Percentiles rank a stretch among this genome's conserved stretches.
Evolutionary conservation across 1,140 invertebrate species (phyloP).

Genomic region (Pemphigus obesinymphae): DNA sequence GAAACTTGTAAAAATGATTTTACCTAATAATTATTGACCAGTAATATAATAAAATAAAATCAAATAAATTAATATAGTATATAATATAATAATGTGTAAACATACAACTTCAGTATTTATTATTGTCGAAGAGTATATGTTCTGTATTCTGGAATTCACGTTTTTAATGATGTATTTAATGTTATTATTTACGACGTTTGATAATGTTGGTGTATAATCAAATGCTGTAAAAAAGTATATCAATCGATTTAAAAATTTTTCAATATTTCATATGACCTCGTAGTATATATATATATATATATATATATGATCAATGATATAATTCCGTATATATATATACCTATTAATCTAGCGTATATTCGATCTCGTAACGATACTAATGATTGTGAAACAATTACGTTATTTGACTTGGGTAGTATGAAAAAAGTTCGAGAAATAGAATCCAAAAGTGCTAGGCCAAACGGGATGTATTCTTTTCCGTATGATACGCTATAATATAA

Average conservation of each 20-base stretch:
- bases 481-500: not conserved
- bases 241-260: too few species aligned
- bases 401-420: not conserved
- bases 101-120: constrained; percentile 1
- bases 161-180: not conserved
- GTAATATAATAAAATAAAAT: not conserved
- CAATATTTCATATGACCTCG: too few species aligned
- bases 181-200: not conserved
- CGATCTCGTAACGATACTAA: constrained; percentile 5
- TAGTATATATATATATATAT: too few species aligned
- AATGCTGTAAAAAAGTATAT: not conserved
- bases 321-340: too few species aligned
- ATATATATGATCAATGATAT: too few species aligned
- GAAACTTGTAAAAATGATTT: constrained; percentile 20
- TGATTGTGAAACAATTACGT: not conserved
- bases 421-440: constrained; percentile 4
- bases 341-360: constrained; percentile 19
- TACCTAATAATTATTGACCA: not conserved
- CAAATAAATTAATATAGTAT: not conserved
- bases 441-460: constrained; percentile 3
- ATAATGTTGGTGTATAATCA: not conserved
- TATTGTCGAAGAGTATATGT: not conserved
- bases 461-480: constrained; percentile 18
- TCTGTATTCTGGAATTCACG: not conserved
- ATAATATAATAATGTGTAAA: not conserved